phyloP scores from a whole-genome alignment of 92 coral and sea anemone genomes.

The Parazoanthus swiftii region DNA sequence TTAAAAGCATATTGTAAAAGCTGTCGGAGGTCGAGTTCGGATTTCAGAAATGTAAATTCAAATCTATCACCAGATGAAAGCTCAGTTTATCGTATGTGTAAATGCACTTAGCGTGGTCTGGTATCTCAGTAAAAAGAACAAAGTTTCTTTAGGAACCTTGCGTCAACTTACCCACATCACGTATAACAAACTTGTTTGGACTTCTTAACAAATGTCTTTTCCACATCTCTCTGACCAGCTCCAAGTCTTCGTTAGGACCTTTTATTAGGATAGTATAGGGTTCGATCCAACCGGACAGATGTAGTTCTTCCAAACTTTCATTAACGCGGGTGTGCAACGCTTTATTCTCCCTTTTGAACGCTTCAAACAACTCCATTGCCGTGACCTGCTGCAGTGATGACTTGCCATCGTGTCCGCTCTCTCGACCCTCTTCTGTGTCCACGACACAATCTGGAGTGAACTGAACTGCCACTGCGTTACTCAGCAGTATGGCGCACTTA shows the following conservation, averaged over 20 bases:
- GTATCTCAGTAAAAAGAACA: not conserved
- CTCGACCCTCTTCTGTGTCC: constrained; percentile 30
- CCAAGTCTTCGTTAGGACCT: constrained; percentile 91
- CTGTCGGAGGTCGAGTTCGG: constrained; percentile 7
- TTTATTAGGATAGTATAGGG: constrained; percentile 88
- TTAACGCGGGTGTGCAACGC: constrained; percentile 73
- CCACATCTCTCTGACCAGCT: constrained; percentile 89
- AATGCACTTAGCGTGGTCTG: not conserved
- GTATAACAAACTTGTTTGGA: constrained; percentile 71
- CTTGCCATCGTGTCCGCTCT: constrained; percentile 28
- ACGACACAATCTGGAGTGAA: constrained; percentile 62
- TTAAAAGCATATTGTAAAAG: not conserved
- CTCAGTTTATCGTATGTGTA: not conserved
- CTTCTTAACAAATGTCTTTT: constrained; percentile 86
- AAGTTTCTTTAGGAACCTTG: not conserved
- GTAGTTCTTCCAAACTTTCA: constrained; percentile 81
- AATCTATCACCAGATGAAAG: not conserved
- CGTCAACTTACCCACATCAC: constrained; percentile 85
- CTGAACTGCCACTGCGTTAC: constrained; percentile 69
- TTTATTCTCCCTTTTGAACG: constrained; percentile 67
- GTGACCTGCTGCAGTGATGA: constrained; percentile 48
- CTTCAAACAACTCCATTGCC: constrained; percentile 66
- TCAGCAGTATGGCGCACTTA: constrained; percentile 71
- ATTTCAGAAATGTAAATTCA: constrained; percentile 13
- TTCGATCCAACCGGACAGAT: constrained; percentile 87